A percentile compares a stretch with the other conserved stretches of the same genome.
Evolutionary conservation across 2,797 vertebrate species (phyloP).

Genomic region (Crocidura indochinensis): DNA sequence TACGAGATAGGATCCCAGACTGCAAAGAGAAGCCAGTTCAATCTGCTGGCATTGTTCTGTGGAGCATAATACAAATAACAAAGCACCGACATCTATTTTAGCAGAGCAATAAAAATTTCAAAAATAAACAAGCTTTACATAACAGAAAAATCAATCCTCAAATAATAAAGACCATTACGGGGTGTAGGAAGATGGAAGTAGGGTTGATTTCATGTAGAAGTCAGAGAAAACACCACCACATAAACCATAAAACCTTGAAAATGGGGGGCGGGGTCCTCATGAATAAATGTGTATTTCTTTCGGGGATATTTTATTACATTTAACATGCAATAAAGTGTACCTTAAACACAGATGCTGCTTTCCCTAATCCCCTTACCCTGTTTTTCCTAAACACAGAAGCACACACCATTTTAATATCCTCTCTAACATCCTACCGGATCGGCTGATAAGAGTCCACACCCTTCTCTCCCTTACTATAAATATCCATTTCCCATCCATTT

Average conservation of each 20-base stretch:
- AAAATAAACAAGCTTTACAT: constrained; percentile 7
- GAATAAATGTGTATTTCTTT: constrained; percentile 42
- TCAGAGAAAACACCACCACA: neutral
- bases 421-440: no score
- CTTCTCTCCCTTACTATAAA: no score
- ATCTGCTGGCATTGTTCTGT: neutral
- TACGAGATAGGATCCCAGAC: no score
- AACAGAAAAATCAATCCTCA: neutral
- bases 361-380: no score
- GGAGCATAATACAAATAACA: neutral
- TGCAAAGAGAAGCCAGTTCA: neutral
- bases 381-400: no score
- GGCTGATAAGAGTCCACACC: no score
- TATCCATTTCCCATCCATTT: no score
- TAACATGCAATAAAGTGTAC: constrained; percentile 40
- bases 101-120: neutral
- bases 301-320: neutral
- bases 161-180: neutral
- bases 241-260: constrained; percentile 10
- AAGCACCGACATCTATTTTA: neutral
- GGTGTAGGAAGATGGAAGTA: neutral
- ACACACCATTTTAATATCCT: no score
- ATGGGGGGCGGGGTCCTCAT: neutral
- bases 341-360: no score
- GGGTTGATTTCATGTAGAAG: neutral